phyloP scores from a whole-genome alignment of 2,888 invertebrate genomes.

The Plusia festucae region DNA sequence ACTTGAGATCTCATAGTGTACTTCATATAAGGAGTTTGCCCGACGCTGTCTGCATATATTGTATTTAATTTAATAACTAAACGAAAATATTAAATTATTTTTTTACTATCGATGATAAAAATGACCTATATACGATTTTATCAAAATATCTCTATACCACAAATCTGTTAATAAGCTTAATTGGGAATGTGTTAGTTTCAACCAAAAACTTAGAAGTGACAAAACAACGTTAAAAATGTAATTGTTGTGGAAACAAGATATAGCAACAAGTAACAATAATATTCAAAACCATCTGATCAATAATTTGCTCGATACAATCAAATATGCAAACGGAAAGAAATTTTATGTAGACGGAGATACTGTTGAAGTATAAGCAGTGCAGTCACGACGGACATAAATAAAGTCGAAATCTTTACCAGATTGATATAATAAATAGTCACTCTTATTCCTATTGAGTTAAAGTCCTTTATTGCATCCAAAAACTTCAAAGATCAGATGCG shows the following conservation, averaged over 20 bases:
- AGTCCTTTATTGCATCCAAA: constrained; percentile 56
- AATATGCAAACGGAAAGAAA: constrained; percentile 51
- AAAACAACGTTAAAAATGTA: not conserved
- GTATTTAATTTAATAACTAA: constrained; percentile 19
- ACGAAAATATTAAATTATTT: not conserved
- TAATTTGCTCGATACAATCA: constrained; percentile 55
- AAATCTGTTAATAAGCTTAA: not conserved
- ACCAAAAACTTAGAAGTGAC: not conserved
- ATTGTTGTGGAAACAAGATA: constrained; percentile 4
- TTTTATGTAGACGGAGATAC: constrained; percentile 51
- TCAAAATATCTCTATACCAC: too few relatives aligned
- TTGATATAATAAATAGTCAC: constrained; percentile 56
- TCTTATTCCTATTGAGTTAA: constrained; percentile 54
- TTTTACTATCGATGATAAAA: not conserved
- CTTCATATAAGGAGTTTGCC: constrained; percentile 44
- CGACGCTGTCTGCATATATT: constrained; percentile 44
- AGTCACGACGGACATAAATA: constrained; percentile 88
- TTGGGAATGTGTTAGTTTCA: too few relatives aligned
- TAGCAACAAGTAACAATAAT: constrained; percentile 21
- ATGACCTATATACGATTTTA: too few relatives aligned
- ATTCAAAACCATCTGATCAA: constrained; percentile 41
- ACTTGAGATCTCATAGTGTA: constrained; percentile 78
- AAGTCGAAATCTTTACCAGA: constrained; percentile 72
- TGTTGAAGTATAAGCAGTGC: constrained; percentile 64
- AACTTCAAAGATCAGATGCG: constrained; percentile 69